Evolutionary conservation across 2,113 vertebrate species (phyloP), one percentile per base, ranked within the genome.

Genomic region (Oostethus manadensis): DNA sequence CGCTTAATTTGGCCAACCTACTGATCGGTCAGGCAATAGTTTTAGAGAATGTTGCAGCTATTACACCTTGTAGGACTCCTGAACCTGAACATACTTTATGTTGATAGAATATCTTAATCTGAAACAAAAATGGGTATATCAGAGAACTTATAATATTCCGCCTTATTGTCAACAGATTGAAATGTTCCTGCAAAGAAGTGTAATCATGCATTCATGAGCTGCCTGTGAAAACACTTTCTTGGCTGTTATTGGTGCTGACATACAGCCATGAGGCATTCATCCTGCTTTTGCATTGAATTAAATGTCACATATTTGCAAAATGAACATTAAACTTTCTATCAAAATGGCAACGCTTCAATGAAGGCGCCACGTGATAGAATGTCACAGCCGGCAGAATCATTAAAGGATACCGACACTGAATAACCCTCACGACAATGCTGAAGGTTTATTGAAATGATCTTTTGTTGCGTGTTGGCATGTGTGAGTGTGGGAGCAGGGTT

Each of bases 241-340:
- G 53, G 53, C 53, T 55, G 40, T 55, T 55, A 55, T 40, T 40
- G 53, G 18, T 13, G 8, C 5, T 18, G 26, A 33, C 51, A 35
- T 53, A 35, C 17, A 35, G 50, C 50, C 16, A 15, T 5, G 8
- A 40, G 40, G 44, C 20, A 55, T 56, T 50, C 50, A 29, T 17
- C 23, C 5, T 54, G 3, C 6, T 45, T 23, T 40, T 40, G 21
- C 8, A 54, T 56, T 38, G 21, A 46, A 58, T 35, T 49, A 55
- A 55, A 74, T 44, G 10, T 49, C 47, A 26, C 29, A 22, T 18
- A 51, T 51, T 51, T 23, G 22, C 6, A 59, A 56, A 40, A 20
- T 66, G n/a, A 64, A 55, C 16, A 42, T 33, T 51, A 33, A 20
- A 11, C n/a, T 47, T 55, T 56, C 15, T 17, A 4, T 48, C 46